These are phyloP conservation scores for Bombus superbus DNA, from an alignment of 1,140 invertebrate genomes.

Conservation along the genomic window DNA sequence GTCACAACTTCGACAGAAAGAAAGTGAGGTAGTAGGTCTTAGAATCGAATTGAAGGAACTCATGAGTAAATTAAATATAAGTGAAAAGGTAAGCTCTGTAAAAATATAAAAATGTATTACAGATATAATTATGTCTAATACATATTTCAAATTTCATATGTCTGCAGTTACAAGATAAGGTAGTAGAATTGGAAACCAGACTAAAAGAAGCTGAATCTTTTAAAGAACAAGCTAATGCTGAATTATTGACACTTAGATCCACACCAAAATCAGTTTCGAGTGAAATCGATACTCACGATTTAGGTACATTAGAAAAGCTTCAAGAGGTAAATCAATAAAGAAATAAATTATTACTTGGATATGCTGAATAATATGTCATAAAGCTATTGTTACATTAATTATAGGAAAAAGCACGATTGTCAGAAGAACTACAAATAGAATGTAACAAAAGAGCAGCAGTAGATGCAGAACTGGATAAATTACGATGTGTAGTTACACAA, in stretches of 20 bases:
- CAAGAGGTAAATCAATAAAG: constrained; percentile 67
- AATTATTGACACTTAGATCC: constrained; percentile 59
- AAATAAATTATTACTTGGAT: not conserved
- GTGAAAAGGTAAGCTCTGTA: constrained; percentile 61
- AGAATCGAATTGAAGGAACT: constrained; percentile 80
- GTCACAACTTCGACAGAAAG: constrained; percentile 84
- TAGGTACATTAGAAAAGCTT: constrained; percentile 67
- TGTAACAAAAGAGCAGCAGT: constrained; percentile 64
- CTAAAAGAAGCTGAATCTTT: constrained; percentile 65
- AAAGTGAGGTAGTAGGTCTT: constrained; percentile 85
- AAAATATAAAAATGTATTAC: not conserved
- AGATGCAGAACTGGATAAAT: constrained; percentile 69
- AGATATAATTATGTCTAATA: too few relatives aligned
- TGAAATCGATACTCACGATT: constrained; percentile 48
- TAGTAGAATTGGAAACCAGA: constrained; percentile 71
- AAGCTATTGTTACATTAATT: constrained; percentile 23
- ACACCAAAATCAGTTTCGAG: constrained; percentile 39
- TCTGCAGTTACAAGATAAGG: constrained; percentile 67
- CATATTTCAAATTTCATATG: not conserved
- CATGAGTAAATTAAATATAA: constrained; percentile 65
- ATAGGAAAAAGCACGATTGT: constrained; percentile 71
- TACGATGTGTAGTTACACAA: constrained; percentile 67
- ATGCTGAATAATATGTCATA: not conserved
- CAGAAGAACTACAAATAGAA: constrained; percentile 69
- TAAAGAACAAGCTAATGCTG: constrained; percentile 55